Percentiles rank a stretch among this genome's conserved stretches.
phyloP scores from a whole-genome alignment of 2,888 invertebrate species.

The Heliconius ethilla region DNA sequence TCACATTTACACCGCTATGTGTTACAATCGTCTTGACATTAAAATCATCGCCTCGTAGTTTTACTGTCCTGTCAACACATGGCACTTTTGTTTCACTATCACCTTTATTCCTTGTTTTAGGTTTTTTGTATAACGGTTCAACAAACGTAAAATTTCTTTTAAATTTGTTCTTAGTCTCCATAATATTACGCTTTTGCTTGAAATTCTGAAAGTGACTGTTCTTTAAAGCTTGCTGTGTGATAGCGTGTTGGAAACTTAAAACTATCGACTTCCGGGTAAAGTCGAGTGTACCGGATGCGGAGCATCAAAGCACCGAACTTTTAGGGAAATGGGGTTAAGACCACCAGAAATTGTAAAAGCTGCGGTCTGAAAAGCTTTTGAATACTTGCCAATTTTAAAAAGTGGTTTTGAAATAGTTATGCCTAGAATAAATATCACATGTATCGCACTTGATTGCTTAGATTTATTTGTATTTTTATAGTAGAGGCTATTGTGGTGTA shows the following conservation, averaged over 20 bases:
- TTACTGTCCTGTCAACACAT: constrained; percentile 54
- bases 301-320: constrained; percentile 55
- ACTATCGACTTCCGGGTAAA: constrained; percentile 53
- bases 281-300: constrained; percentile 54
- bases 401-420: constrained; percentile 1
- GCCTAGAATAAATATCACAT: neutral
- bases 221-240: constrained; percentile 48
- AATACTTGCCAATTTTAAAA: constrained; percentile 36
- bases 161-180: constrained; percentile 58
- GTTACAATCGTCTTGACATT: constrained; percentile 55
- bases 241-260: constrained; percentile 58
- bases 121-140: constrained; percentile 68
- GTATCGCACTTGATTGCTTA: neutral
- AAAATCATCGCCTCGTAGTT: constrained; percentile 66
- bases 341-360: constrained; percentile 43
- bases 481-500: neutral
- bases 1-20: constrained; percentile 47
- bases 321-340: constrained; percentile 47
- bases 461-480: neutral
- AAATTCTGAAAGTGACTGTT: constrained; percentile 52
- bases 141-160: constrained; percentile 62
- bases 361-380: constrained; percentile 16
- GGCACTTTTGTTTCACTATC: constrained; percentile 53
- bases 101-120: constrained; percentile 49
- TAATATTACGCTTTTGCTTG: constrained; percentile 47